Conservation (phyloP, 1,140 invertebrate genomes). For the Drusus annulatus region DNA sequence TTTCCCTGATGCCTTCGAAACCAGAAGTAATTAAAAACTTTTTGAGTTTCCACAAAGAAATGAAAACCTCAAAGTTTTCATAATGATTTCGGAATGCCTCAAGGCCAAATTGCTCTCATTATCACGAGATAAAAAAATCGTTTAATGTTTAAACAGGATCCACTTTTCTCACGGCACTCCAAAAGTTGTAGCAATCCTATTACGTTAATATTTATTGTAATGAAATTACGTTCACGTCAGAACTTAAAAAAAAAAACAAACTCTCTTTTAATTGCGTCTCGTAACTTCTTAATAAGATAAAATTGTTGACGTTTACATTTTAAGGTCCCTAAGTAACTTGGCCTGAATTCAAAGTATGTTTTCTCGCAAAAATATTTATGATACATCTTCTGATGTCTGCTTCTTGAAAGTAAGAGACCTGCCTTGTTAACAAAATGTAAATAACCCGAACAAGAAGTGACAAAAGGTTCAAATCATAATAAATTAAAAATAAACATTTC, state of each 20-base stretch:
- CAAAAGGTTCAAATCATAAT: too few species aligned
- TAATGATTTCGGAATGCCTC: not conserved
- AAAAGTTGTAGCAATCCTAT: not conserved
- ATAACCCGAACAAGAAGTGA: too few species aligned
- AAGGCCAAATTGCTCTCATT: not conserved
- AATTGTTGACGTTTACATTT: conserved; percentile 12
- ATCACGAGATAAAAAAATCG: too few species aligned
- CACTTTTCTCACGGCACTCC: not conserved
- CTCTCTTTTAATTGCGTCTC: conserved; percentile 6
- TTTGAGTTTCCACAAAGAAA: not conserved
- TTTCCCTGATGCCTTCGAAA: conserved; percentile 23
- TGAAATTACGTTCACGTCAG: not conserved
- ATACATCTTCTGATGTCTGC: too few species aligned
- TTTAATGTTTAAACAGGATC: too few species aligned
- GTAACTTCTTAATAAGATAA: conserved; percentile 12
- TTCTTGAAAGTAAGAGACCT: too few species aligned
- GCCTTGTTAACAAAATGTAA: too few species aligned
- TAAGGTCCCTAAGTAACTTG: not conserved
- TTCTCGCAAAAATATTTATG: conserved; percentile 7
- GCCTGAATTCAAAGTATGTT: not conserved
- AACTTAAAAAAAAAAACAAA: conserved; percentile 18
- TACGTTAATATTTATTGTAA: not conserved
- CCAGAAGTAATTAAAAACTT: conserved; percentile 17
- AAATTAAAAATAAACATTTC: too few species aligned
- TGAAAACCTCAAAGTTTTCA: conserved; percentile 12